A percentile compares a stretch with the other conserved stretches of the same genome.
Conservation (phyloP, 2,797 vertebrate genomes). For the Sebastes kiyomatsui region DNA sequence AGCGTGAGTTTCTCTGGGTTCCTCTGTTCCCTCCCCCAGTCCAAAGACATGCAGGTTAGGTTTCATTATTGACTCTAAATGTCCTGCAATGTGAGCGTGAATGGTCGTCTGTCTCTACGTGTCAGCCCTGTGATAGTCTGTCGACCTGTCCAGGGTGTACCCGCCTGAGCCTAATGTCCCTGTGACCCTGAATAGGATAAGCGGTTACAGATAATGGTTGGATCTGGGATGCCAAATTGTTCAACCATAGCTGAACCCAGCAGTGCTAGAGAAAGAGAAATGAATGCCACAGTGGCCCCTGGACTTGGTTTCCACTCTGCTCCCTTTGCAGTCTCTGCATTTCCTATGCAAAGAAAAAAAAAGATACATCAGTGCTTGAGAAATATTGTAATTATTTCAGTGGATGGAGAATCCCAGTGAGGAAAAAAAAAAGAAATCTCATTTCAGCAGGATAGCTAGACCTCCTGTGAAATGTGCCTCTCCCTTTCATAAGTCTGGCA, state of each 20-base stretch:
- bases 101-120: not conserved
- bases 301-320: conserved; percentile 24
- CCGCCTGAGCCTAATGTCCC: accelerated
- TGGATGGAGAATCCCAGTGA: conserved; percentile 45
- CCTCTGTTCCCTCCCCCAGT: no score
- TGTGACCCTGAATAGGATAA: no score
- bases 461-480: conserved; percentile 43
- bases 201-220: not conserved
- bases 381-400: conserved; percentile 69
- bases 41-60: no score
- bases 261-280: conserved; percentile 39
- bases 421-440: conserved; percentile 25
- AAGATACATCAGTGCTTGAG: conserved; percentile 52
- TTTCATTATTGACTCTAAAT: not conserved
- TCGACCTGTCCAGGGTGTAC: not conserved
- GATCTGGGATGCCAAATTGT: not conserved
- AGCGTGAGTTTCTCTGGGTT: not conserved
- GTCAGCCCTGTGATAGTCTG: not conserved
- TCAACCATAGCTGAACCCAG: not conserved
- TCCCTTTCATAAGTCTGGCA: conserved; percentile 46
- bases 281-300: conserved; percentile 34
- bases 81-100: not conserved
- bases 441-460: conserved; percentile 52
- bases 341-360: conserved; percentile 24
- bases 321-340: conserved; percentile 20